Evolutionary conservation across 2,797 vertebrate species (phyloP).

Genomic region (Hydrophis major): DNA sequence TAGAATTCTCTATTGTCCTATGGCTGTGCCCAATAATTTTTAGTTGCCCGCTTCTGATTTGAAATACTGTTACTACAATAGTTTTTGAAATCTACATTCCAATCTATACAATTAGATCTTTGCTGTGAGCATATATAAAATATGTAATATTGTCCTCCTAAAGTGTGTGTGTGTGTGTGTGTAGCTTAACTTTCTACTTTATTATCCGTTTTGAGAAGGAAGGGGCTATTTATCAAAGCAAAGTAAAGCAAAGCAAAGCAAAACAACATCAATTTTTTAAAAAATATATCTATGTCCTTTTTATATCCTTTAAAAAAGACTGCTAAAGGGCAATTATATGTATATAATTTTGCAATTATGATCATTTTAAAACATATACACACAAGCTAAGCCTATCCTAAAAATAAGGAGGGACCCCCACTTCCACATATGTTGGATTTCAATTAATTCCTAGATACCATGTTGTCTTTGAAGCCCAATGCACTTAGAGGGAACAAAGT

Average conservation of each 20-base stretch:
- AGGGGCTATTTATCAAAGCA: constrained; percentile 66
- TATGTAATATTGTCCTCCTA: too few relatives aligned
- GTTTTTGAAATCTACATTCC: constrained; percentile 65
- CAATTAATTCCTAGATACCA: neutral
- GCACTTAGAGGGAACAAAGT: neutral
- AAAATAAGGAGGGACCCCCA: neutral
- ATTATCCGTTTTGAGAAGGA: constrained; percentile 75
- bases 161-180: too few relatives aligned
- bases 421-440: neutral
- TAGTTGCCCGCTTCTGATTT: constrained; percentile 57
- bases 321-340: neutral
- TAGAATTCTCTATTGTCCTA: constrained; percentile 11
- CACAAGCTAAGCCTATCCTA: neutral
- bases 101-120: constrained; percentile 71
- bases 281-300: constrained; percentile 39
- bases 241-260: constrained; percentile 66
- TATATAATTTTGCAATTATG: neutral
- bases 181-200: neutral
- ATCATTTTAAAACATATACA: neutral
- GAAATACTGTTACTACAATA: constrained; percentile 70
- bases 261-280: neutral
- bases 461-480: neutral
- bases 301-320: too few relatives aligned
- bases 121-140: constrained; percentile 68
- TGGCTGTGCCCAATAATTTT: constrained; percentile 35